Conservation (phyloP, 2,888 invertebrate species). For the Carcina quercana region DNA sequence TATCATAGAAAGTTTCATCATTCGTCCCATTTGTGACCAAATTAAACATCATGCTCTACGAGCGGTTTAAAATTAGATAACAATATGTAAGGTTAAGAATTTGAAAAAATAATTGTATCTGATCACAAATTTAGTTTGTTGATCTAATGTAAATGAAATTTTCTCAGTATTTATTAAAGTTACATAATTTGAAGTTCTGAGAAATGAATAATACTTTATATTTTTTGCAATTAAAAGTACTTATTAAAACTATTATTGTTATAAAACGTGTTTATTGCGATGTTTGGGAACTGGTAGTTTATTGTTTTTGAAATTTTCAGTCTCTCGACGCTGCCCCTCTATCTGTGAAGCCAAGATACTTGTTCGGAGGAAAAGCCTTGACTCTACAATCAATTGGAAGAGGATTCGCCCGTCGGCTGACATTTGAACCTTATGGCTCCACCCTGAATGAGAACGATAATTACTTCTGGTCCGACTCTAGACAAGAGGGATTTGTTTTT, state of each 20-base stretch:
- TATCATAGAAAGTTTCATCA: too few species aligned
- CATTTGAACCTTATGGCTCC: constrained; percentile 78
- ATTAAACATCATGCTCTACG: too few species aligned
- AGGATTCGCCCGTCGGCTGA: constrained; percentile 82
- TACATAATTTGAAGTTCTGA: too few species aligned
- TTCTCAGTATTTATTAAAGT: too few species aligned
- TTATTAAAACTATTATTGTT: too few species aligned
- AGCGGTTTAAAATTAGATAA: too few species aligned
- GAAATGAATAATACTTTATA: too few species aligned
- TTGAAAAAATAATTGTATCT: constrained; percentile 5
- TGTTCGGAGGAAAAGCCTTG: constrained; percentile 80
- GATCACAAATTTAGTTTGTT: neutral
- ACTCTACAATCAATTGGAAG: constrained; percentile 80
- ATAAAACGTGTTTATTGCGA: constrained; percentile 7
- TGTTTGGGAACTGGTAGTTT: constrained; percentile 25
- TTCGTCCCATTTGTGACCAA: too few species aligned
- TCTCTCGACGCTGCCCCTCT: constrained; percentile 55
- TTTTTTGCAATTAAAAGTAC: too few species aligned
- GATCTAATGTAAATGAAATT: too few species aligned
- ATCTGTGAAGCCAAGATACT: constrained; percentile 67
- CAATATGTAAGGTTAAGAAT: too few species aligned
- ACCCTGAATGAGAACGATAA: constrained; percentile 79
- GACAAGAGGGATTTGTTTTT: constrained; percentile 82
- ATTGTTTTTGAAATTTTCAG: constrained; percentile 48
- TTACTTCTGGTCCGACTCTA: constrained; percentile 87